Percentiles rank a stretch among this genome's conserved stretches.
These are phyloP conservation scores for Drosophila insularis DNA, from an alignment of 1,140 invertebrate species.

Conservation along the genomic window DNA sequence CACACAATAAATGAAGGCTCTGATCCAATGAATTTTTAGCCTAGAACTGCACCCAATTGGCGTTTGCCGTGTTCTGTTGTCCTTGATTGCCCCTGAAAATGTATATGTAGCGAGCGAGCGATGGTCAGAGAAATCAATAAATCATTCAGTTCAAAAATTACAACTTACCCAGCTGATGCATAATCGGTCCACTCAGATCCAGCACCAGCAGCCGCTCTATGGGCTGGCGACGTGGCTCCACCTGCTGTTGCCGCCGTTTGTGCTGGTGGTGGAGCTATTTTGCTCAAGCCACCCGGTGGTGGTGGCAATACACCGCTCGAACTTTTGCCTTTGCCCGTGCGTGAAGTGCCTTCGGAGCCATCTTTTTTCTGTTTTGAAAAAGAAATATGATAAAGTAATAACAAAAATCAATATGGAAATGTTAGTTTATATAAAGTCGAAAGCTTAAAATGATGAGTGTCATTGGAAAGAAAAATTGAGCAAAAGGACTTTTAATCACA, in stretches of 20 bases:
- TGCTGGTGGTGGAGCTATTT: slow-evolving; percentile 93
- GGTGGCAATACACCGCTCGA: slow-evolving; percentile 75
- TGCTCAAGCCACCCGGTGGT: slow-evolving; percentile 83
- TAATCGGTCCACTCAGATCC: slow-evolving; percentile 91
- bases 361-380: slow-evolving; percentile 90
- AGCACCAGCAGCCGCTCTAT: slow-evolving; percentile 84
- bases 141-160: too few species aligned
- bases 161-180: slow-evolving; percentile 86
- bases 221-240: slow-evolving; percentile 88
- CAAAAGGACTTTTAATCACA: too few species aligned
- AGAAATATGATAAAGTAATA: not conserved
- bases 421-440: too few species aligned
- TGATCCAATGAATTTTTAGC: slow-evolving; percentile 23
- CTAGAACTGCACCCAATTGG: slow-evolving; percentile 90
- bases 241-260: slow-evolving; percentile 87
- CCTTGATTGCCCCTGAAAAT: slow-evolving; percentile 82
- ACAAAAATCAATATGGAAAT: not conserved
- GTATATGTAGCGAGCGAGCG: slow-evolving; percentile 5
- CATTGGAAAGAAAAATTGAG: too few species aligned
- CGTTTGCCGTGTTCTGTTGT: slow-evolving; percentile 84
- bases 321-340: slow-evolving; percentile 85
- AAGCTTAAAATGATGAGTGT: too few species aligned
- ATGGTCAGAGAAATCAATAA: too few species aligned
- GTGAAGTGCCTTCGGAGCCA: slow-evolving; percentile 87
- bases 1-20: slow-evolving; percentile 5